A percentile compares a stretch with the other conserved stretches of the same genome.
Conservation (phyloP, 2,113 vertebrate species). For the Rhea pennata region DNA sequence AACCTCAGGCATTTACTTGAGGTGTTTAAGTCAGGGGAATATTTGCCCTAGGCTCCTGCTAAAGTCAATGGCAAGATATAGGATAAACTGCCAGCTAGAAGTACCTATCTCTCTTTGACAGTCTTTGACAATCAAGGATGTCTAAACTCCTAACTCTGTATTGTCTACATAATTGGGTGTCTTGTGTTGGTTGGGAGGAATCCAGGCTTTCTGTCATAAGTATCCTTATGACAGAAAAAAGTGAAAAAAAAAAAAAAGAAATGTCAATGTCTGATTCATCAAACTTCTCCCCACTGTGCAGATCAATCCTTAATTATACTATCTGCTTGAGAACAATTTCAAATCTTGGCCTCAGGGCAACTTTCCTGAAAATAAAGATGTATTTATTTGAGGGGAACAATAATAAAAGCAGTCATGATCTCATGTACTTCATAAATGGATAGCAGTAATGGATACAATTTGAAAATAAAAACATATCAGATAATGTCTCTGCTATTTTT, state of each 20-base stretch:
- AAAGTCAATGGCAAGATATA: neutral
- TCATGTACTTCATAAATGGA: neutral
- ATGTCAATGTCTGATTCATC: slow-evolving; percentile 61
- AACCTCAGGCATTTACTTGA: slow-evolving; percentile 23
- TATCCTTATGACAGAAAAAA: too few species aligned
- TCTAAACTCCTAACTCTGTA: neutral
- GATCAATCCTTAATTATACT: slow-evolving; percentile 69
- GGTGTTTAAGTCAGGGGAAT: slow-evolving; percentile 11
- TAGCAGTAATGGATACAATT: neutral
- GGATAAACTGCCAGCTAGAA: slow-evolving; percentile 37
- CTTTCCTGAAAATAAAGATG: slow-evolving; percentile 62
- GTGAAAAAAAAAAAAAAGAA: slow-evolving; percentile 11
- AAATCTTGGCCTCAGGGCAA: slow-evolving; percentile 42
- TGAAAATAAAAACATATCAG: neutral
- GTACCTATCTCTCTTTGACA: slow-evolving; percentile 28
- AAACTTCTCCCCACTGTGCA: slow-evolving; percentile 41
- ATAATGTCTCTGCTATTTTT: neutral
- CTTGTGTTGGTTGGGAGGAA: slow-evolving; percentile 15
- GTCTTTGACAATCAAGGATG: slow-evolving; percentile 7
- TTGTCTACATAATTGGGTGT: slow-evolving; percentile 1
- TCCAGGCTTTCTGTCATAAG: neutral
- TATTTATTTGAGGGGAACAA: slow-evolving; percentile 36
- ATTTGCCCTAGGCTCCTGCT: slow-evolving; percentile 28
- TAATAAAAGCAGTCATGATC: neutral
- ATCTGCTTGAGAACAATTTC: slow-evolving; percentile 61